A percentile compares a stretch with the other conserved stretches of the same genome.
phyloP scores from a whole-genome alignment of 64 coral and sea anemone species.

The Pachyseris speciosa region DNA sequence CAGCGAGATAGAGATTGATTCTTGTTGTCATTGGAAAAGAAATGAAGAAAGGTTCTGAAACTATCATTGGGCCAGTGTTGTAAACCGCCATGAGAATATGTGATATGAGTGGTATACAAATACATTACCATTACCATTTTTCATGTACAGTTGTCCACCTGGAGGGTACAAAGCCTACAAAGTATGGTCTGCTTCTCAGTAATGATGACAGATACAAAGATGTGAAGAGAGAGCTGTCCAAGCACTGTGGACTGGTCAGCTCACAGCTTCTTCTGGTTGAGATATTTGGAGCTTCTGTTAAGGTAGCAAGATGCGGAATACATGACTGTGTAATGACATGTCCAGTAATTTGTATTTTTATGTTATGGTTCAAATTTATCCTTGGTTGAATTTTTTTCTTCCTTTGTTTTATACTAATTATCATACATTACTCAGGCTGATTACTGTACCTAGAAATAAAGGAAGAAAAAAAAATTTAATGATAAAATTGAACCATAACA shows the following conservation, averaged over 20 bases:
- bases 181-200: slow-evolving; percentile 91
- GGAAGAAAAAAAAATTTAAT: no score
- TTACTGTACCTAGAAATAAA: no score
- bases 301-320: slow-evolving; percentile 54
- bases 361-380: not conserved
- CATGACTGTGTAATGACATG: not conserved
- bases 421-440: no score
- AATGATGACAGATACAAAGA: slow-evolving; percentile 94
- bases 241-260: slow-evolving; percentile 65
- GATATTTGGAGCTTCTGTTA: slow-evolving; percentile 93
- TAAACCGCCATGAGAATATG: no score
- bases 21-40: no score
- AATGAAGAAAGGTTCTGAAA: no score
- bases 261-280: slow-evolving; percentile 84
- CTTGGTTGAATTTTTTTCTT: not conserved
- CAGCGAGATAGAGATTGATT: no score
- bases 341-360: not conserved
- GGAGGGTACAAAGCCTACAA: slow-evolving; percentile 75
- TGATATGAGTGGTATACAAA: no score
- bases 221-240: slow-evolving; percentile 91
- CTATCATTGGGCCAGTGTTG: no score
- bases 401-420: not conserved
- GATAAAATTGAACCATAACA: no score
- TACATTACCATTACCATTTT: no score
- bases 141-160: slow-evolving; percentile 77